Conservation (phyloP, 2,797 vertebrate species). For the Myotis findleyi region DNA sequence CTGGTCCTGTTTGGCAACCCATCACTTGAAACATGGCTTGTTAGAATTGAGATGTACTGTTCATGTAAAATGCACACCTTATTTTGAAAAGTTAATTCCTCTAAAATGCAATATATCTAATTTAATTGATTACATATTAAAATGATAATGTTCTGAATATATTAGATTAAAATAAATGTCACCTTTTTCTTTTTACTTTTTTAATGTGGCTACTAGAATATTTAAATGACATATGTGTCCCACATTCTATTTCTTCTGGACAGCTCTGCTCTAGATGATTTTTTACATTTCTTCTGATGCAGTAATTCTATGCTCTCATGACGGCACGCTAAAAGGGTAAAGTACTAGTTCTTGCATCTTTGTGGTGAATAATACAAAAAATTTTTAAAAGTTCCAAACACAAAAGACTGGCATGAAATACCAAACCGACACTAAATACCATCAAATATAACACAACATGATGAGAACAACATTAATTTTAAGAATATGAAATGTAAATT, state of each 20-base stretch:
- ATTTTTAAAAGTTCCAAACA: background rate
- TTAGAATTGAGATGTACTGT: slow-evolving; percentile 9
- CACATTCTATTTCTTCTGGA: slow-evolving; percentile 52
- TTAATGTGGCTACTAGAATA: slow-evolving; percentile 40
- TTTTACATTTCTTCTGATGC: slow-evolving; percentile 28
- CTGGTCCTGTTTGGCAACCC: background rate
- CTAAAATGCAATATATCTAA: background rate
- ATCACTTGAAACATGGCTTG: background rate
- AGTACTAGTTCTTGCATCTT: slow-evolving; percentile 39
- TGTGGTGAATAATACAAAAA: background rate
- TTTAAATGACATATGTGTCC: slow-evolving; percentile 53
- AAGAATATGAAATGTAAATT: slow-evolving; percentile 57
- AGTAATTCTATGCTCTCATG: slow-evolving; percentile 53
- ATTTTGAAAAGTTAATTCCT: background rate
- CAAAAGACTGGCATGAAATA: slow-evolving; percentile 42
- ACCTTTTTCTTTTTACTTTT: slow-evolving; percentile 35
- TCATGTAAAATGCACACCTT: background rate
- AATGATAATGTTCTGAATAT: slow-evolving; percentile 36
- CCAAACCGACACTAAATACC: slow-evolving; percentile 11
- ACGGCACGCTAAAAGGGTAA: slow-evolving; percentile 26
- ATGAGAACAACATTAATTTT: slow-evolving; percentile 53
- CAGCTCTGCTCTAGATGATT: slow-evolving; percentile 31
- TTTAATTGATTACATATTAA: slow-evolving; percentile 19
- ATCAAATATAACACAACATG: slow-evolving; percentile 53
- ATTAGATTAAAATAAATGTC: background rate